Evolutionary conservation across 2,113 vertebrate genomes (phyloP), one percentile per base, ranked within the genome.

Genomic region (Verasper variegatus): DNA sequence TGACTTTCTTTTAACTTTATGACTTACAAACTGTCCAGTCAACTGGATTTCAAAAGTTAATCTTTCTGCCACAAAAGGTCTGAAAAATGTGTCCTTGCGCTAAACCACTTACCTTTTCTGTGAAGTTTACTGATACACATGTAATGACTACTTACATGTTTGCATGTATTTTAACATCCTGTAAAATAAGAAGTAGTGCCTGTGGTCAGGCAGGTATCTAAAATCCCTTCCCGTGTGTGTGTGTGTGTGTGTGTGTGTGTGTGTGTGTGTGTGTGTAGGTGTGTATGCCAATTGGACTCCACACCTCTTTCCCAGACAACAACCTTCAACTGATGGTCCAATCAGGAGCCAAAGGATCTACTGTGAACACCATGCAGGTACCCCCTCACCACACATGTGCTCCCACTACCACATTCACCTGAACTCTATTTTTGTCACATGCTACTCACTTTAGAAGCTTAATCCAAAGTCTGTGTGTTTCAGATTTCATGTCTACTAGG

Each of bases 331-430:
- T 99, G 91, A 99, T 99, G 98, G 98, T 99, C 14, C 97, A 97
- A 67, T 99, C 98, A 3, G 98, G 98, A 90, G 97, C 98, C 73
- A 99, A 99, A 83, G 98, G 98, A 7, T 99, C 98, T 0, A 97
- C 97, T 11, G 98, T 99, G 14, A 99, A 99, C 91, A 99, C 98
- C 1, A 99, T 99, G 96, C 98, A 99, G 97, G 98, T 96, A 88
- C 14, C 14, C 15, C 12, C 14, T 1, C 6, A 10, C 11, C 13
- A 13, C 18, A 15, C 10, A 31, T 20, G 2, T 42, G 3, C 11
- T 42, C 40, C 11, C 40, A 42, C 11, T 11, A 21, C 18, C 20
- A 21, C 13, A 18, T 37, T 12, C 59, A 23, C 10, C 24, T 31
- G 3, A 47, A 9, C 26, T 5, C 15, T 26, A 3, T 14, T 23